phyloP scores from a whole-genome alignment of 1,140 invertebrate genomes.

The Protaetia brevitarsis region DNA sequence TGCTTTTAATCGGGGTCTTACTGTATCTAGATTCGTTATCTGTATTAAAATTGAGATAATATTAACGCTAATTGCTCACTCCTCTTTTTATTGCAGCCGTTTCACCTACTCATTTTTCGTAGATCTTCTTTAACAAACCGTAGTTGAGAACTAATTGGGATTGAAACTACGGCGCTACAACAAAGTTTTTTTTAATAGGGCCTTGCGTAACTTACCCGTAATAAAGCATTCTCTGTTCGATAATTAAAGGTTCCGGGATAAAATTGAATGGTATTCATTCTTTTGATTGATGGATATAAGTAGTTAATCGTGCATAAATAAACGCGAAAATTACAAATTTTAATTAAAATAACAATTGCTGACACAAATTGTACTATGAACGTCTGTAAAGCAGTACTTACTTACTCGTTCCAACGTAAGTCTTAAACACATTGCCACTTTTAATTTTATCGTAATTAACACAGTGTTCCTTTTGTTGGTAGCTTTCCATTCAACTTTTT shows the following conservation, averaged over 20 bases:
- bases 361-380: not conserved
- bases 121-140: not conserved
- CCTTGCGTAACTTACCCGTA: not conserved
- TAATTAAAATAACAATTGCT: not conserved
- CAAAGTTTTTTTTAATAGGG: not conserved
- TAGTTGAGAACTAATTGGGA: not conserved
- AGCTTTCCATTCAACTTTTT: not conserved
- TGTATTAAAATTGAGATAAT: too few species aligned
- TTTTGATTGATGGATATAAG: conserved; percentile 1
- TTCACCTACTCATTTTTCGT: too few species aligned
- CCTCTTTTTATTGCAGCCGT: too few species aligned
- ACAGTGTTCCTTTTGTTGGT: not conserved
- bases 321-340: not conserved
- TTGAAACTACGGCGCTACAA: not conserved
- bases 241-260: not conserved
- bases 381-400: not conserved
- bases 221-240: not conserved
- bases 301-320: conserved; percentile 10
- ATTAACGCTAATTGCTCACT: too few species aligned
- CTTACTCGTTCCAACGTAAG: not conserved
- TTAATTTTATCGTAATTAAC: not conserved
- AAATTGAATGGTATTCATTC: not conserved
- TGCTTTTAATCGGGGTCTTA: too few species aligned
- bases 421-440: not conserved
- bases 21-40: too few species aligned